Evolutionary conservation across 2,797 vertebrate species (phyloP).

Genomic region (Ciconia nigra): DNA sequence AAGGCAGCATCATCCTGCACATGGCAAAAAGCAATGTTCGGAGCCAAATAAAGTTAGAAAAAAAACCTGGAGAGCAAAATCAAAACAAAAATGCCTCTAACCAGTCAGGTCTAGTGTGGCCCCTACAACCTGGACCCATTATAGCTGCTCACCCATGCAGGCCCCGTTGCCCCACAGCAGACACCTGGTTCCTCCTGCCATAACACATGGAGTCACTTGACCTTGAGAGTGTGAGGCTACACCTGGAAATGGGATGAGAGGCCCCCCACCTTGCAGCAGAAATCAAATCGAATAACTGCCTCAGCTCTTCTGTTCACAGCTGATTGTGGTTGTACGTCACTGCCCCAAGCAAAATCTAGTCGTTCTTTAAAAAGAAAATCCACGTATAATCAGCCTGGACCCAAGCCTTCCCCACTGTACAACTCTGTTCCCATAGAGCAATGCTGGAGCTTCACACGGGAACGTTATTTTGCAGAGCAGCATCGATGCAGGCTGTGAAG

Average conservation of each 20-base stretch:
- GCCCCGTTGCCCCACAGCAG: background rate
- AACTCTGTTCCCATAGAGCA: background rate
- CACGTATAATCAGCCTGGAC: background rate
- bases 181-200: background rate
- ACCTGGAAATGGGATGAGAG: background rate
- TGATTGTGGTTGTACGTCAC: background rate
- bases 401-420: background rate
- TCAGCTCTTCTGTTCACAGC: background rate
- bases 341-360: background rate
- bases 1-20: background rate
- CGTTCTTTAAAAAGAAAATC: background rate
- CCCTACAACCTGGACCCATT: background rate
- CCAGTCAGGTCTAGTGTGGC: background rate
- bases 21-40: background rate
- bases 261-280: background rate
- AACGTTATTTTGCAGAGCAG: background rate
- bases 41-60: background rate
- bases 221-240: background rate
- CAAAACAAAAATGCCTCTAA: background rate
- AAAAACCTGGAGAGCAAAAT: background rate
- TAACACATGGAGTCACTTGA: background rate
- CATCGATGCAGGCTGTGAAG: background rate
- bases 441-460: background rate
- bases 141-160: accelerated
- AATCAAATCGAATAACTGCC: background rate